These are phyloP conservation scores for Alces alces DNA, from an alignment of 2,113 vertebrate genomes.

Conservation along the genomic window DNA sequence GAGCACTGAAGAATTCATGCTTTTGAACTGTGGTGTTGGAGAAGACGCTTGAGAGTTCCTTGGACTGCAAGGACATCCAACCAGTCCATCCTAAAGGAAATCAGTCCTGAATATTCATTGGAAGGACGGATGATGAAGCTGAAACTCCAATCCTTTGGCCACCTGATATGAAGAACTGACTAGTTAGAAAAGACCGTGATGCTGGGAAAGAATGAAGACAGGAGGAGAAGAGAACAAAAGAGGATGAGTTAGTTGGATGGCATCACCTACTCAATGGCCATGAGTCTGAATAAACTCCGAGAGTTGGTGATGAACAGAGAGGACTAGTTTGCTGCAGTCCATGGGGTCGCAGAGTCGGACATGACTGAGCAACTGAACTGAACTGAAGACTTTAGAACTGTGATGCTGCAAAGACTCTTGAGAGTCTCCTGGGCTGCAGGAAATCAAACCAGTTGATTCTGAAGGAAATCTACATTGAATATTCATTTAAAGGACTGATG, in stretches of 20 bases:
- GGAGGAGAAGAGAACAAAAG: neutral
- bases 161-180: neutral
- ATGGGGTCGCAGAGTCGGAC: accelerated
- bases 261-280: neutral
- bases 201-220: neutral
- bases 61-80: neutral
- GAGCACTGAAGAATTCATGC: neutral
- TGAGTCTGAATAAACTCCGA: neutral
- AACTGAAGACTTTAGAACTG: neutral
- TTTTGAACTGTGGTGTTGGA: neutral
- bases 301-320: neutral
- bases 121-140: neutral
- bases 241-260: neutral
- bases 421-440: neutral
- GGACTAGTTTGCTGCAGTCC: neutral
- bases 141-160: neutral
- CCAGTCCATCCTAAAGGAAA: neutral
- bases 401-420: neutral
- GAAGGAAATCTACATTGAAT: neutral
- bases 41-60: neutral
- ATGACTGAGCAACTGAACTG: neutral
- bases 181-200: neutral
- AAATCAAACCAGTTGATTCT: neutral
- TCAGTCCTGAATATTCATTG: neutral
- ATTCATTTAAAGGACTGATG: neutral